Conservation (phyloP, 2,888 invertebrate genomes). For the Hemicrepidius hirtus region DNA sequence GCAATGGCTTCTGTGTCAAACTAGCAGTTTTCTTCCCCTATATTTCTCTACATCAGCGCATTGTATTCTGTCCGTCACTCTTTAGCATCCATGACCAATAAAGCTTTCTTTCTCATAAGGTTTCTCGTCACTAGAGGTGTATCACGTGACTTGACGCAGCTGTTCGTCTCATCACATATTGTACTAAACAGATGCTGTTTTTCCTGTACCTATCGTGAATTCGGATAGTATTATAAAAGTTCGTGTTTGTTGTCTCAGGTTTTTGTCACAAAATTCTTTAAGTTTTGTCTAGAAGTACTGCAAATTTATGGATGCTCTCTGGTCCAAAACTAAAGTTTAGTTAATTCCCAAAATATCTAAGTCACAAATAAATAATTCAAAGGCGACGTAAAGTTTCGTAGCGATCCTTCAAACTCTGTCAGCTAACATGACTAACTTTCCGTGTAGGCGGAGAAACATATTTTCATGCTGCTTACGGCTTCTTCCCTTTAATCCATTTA, state of each 20-base stretch:
- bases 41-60: constrained; percentile 40
- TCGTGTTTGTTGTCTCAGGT: constrained; percentile 22
- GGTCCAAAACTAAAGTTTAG: constrained; percentile 48
- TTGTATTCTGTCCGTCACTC: constrained; percentile 48
- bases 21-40: constrained; percentile 58
- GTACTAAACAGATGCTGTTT: constrained; percentile 50
- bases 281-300: constrained; percentile 28
- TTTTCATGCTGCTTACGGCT: constrained; percentile 53
- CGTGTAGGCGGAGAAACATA: constrained; percentile 57
- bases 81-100: constrained; percentile 28
- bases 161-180: constrained; percentile 59
- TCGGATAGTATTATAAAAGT: constrained; percentile 24
- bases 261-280: constrained; percentile 21
- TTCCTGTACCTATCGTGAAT: constrained; percentile 37
- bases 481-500: constrained; percentile 60
- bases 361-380: constrained; percentile 53
- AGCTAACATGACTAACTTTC: constrained; percentile 54
- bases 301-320: constrained; percentile 46
- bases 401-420: constrained; percentile 52
- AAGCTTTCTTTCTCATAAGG: constrained; percentile 46
- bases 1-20: constrained; percentile 62
- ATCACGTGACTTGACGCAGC: constrained; percentile 60
- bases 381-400: constrained; percentile 44
- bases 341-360: constrained; percentile 51
- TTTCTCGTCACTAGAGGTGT: constrained; percentile 54